A percentile compares a stretch with the other conserved stretches of the same genome.
Conservation (phyloP, 2,113 vertebrate species). For the Ceyx cyanopectus region DNA sequence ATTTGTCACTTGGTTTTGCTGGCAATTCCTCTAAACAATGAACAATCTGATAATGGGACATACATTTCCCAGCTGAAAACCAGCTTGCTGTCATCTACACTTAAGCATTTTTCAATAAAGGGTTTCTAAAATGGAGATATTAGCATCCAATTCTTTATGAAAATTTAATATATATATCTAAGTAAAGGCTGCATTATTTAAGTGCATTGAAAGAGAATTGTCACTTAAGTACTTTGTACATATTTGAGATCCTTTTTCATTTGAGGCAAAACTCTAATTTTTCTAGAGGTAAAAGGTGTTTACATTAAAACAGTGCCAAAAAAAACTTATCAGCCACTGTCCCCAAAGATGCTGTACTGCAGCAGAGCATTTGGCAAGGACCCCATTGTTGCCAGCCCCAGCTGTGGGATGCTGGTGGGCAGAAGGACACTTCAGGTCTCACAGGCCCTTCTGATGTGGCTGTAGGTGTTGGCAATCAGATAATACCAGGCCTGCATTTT, state of each 20-base stretch:
- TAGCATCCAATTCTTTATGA: neutral
- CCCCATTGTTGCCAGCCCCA: neutral
- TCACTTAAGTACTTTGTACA: neutral
- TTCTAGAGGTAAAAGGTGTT: neutral
- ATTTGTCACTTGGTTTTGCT: slow-evolving; percentile 50
- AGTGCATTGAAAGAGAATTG: neutral
- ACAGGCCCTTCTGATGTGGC: neutral
- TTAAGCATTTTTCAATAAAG: neutral
- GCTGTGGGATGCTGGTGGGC: neutral
- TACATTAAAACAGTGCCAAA: neutral
- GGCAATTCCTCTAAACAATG: neutral
- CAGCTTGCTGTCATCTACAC: neutral
- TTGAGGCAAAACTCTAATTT: neutral
- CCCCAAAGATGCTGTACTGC: fast-evolving
- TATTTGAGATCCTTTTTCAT: neutral
- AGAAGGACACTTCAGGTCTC: neutral
- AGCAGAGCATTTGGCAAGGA: neutral
- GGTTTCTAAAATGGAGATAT: neutral
- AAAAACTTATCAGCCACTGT: neutral
- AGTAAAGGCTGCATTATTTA: neutral
- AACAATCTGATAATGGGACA: neutral
- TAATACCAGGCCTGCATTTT: neutral
- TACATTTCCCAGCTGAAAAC: neutral
- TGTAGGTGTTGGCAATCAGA: neutral
- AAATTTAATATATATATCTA: neutral